These are phyloP conservation scores for Elephantulus edwardii DNA, from an alignment of 2,113 vertebrate genomes.

Conservation along the genomic window DNA sequence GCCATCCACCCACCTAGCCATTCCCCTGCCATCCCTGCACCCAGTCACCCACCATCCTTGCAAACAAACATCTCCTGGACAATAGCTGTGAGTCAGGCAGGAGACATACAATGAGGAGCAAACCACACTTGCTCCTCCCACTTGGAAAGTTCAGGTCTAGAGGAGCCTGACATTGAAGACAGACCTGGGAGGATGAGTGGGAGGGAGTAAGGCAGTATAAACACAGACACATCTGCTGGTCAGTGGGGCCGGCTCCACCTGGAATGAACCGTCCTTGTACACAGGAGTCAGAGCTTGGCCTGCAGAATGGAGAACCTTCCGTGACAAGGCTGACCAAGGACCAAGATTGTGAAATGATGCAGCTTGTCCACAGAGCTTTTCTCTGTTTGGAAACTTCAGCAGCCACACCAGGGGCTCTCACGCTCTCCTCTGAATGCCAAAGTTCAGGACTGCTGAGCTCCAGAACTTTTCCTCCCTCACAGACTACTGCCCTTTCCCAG, in stretches of 20 bases:
- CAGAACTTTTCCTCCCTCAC: conserved; percentile 8
- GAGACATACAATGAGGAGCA: accelerated
- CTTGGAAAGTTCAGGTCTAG: accelerated
- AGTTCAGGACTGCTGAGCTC: no score
- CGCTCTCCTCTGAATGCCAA: not conserved
- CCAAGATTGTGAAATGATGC: not conserved
- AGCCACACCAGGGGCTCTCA: conserved; percentile 16
- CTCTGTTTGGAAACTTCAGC: conserved; percentile 22
- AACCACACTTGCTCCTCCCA: not conserved
- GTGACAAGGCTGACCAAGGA: not conserved
- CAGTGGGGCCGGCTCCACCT: not conserved
- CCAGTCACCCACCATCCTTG: not conserved
- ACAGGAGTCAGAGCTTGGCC: conserved; percentile 1
- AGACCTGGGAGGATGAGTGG: not conserved
- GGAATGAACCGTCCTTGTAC: not conserved
- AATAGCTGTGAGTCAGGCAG: not conserved
- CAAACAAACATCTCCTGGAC: not conserved
- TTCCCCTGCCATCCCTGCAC: no score
- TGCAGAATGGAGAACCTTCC: not conserved
- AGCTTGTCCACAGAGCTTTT: not conserved
- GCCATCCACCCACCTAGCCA: not conserved
- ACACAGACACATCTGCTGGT: not conserved
- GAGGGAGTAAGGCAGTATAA: not conserved
- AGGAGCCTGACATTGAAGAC: not conserved
- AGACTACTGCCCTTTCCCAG: not conserved